A percentile compares a stretch with the other conserved stretches of the same genome.
Evolutionary conservation across 1,140 invertebrate genomes (phyloP).

Genomic region (Trachymyrmex septentrionalis): DNA sequence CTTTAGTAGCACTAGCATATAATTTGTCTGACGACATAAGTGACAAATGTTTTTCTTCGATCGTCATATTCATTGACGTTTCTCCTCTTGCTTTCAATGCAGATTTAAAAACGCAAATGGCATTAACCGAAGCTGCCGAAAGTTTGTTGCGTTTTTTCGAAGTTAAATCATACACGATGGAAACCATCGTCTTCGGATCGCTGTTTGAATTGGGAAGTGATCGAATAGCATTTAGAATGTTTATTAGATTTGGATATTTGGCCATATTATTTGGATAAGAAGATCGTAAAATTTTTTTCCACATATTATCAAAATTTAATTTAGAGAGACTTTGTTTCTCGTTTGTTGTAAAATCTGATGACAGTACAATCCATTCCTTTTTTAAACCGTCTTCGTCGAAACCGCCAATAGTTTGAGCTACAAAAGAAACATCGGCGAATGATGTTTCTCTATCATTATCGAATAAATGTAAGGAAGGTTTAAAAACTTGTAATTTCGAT

Average conservation of each 20-base stretch:
- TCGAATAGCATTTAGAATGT: neutral
- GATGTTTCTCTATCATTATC: neutral
- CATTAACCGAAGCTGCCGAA: neutral
- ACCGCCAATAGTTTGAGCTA: neutral
- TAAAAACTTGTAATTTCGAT: conserved; percentile 27
- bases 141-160: conserved; percentile 5
- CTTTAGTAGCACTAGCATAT: no score
- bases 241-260: neutral
- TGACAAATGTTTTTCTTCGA: no score
- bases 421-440: neutral
- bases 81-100: neutral
- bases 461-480: neutral
- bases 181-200: conserved; percentile 9
- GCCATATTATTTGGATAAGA: neutral
- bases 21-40: no score
- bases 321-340: neutral
- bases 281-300: neutral
- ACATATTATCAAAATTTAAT: conserved; percentile 11
- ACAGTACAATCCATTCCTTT: neutral
- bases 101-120: neutral
- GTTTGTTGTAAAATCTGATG: neutral
- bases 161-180: neutral
- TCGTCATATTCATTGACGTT: neutral
- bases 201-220: conserved; percentile 12
- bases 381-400: neutral